Percentiles rank a stretch among this genome's conserved stretches.
phyloP scores from a whole-genome alignment of 2,113 vertebrate species.

The Pogonocichla stellata region DNA sequence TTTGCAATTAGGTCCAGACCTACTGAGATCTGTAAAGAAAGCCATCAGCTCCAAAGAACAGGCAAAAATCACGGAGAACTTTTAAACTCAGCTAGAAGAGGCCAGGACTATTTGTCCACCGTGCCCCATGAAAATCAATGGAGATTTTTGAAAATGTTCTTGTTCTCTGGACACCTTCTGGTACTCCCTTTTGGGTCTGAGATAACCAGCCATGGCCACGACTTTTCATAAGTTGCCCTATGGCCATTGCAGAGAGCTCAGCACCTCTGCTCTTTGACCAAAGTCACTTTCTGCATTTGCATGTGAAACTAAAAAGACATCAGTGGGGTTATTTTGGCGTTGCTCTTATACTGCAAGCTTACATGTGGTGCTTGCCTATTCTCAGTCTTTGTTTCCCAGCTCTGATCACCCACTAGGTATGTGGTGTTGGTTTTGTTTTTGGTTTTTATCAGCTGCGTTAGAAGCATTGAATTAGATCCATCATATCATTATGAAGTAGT shows the following conservation, averaged over 20 bases:
- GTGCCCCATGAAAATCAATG: neutral
- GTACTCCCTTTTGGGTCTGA: neutral
- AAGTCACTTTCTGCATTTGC: neutral
- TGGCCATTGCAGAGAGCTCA: neutral
- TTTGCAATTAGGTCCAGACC: neutral
- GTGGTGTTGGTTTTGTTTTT: neutral
- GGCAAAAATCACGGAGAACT: neutral
- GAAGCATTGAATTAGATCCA: neutral
- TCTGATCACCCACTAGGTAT: neutral
- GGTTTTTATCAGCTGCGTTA: neutral
- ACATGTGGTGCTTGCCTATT: neutral
- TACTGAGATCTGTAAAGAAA: neutral
- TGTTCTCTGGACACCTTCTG: neutral
- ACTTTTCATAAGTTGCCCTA: neutral
- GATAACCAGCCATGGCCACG: neutral
- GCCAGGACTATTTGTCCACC: neutral
- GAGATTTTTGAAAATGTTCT: neutral
- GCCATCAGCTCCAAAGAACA: neutral
- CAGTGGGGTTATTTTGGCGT: neutral
- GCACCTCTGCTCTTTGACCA: neutral
- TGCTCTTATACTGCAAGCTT: neutral
- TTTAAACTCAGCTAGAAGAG: neutral
- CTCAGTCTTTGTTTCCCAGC: neutral
- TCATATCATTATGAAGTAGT: neutral
- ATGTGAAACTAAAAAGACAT: neutral